Percentiles rank a stretch among this genome's conserved stretches.
Conservation (phyloP, 2,888 invertebrate species). For the Zhuqinia jingwanae region DNA sequence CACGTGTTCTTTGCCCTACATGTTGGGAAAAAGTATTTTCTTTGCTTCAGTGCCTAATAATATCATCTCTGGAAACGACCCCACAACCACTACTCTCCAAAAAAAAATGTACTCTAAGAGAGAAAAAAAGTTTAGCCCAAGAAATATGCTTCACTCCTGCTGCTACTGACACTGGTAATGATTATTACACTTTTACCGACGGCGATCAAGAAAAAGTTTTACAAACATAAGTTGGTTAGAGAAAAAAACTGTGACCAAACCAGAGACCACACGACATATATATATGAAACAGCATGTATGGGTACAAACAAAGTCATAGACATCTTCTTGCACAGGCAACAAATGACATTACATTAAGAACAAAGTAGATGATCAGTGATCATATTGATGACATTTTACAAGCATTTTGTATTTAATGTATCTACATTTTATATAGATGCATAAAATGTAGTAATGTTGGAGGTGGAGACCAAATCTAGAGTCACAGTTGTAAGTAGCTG, state of each 20-base stretch:
- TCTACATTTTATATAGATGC: background rate
- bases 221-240: too few species aligned
- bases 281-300: background rate
- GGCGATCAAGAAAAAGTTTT: background rate
- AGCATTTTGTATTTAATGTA: background rate
- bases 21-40: too few species aligned
- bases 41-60: too few species aligned
- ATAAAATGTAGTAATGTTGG: background rate
- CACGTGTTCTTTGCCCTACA: too few species aligned
- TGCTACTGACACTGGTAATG: constrained; percentile 24
- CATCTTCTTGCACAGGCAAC: constrained; percentile 3
- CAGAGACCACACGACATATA: background rate
- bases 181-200: background rate
- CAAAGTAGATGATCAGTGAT: constrained; percentile 20
- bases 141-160: constrained; percentile 18
- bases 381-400: background rate
- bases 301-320: background rate
- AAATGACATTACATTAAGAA: constrained; percentile 5
- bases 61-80: background rate
- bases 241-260: too few species aligned
- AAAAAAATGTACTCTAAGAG: background rate
- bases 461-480: background rate
- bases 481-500: too few species aligned
- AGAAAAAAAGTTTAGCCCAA: background rate
- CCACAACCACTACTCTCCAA: background rate